phyloP scores from a whole-genome alignment of 2,888 invertebrate genomes.

The Listrodromus nycthemerus region DNA sequence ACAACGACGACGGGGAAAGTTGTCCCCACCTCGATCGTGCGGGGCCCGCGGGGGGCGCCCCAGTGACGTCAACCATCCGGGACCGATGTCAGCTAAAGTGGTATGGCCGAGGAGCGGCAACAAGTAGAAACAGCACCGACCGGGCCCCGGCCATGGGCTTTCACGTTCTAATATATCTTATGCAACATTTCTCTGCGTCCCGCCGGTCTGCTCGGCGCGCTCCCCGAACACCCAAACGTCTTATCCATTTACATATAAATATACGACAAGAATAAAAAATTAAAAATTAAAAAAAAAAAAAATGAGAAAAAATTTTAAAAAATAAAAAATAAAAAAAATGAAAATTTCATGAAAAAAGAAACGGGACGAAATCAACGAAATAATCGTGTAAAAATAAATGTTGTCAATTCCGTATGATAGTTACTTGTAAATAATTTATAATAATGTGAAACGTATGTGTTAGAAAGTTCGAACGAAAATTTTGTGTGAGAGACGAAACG shows the following conservation, averaged over 20 bases:
- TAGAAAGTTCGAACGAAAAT: neutral
- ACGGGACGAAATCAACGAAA: neutral
- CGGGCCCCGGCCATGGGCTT: slow-evolving; percentile 76
- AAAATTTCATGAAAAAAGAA: too few species aligned
- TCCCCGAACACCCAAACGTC: neutral
- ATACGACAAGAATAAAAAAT: too few species aligned
- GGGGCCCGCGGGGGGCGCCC: slow-evolving; percentile 66
- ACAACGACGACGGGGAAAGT: slow-evolving; percentile 84
- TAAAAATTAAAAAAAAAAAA: neutral
- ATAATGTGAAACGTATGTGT: too few species aligned
- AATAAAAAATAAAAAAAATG: neutral
- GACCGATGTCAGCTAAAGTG: slow-evolving; percentile 71
- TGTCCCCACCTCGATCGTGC: slow-evolving; percentile 71
- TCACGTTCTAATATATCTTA: slow-evolving; percentile 84
- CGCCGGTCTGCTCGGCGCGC: slow-evolving; percentile 16
- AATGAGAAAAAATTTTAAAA: too few species aligned
- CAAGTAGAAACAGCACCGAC: slow-evolving; percentile 59
- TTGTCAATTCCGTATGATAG: too few species aligned
- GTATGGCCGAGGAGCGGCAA: slow-evolving; percentile 22
- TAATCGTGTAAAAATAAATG: too few species aligned
- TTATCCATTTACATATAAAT: neutral
- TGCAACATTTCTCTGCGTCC: slow-evolving; percentile 77
- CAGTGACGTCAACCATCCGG: slow-evolving; percentile 83
- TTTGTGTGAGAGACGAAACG: neutral
- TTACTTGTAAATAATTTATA: too few species aligned